Base-by-base conservation (phyloP, 2,888 invertebrate genomes). In the Muschampia plurimacula region DNA sequence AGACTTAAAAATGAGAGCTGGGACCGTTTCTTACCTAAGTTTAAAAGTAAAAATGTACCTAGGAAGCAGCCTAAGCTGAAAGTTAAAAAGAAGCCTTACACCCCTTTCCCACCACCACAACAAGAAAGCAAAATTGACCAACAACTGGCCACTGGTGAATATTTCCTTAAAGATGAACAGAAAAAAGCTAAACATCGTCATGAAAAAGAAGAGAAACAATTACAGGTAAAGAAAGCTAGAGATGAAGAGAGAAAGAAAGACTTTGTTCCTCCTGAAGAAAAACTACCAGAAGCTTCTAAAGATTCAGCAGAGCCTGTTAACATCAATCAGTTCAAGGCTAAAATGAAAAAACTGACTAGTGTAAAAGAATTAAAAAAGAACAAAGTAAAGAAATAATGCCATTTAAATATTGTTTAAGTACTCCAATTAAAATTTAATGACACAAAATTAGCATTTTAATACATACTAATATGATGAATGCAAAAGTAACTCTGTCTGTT, bases 91-190 rank as follows among this genome's bases (percentile, higher is more conserved):
- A 98, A 98, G 86, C 96, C 97, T 10, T 99, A 99, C 86, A 99
- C 99, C 75, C 99, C 99, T 32, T 99, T 99, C 96, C 99, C 99
- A 73, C 99, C 99, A 2, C 96, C 98, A 4, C 99, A 98, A 86
- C 95, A 96, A 13, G 98, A 98, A 85, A 98, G 99, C 90, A 99
- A 99, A 93, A 92, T 98, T 83, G 99, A 99, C 88, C 97, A 97
- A 85, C 96, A 98, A 89, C 91, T 99, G 84, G 98, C 98, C n/a
- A 96, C 97, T 60, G 99, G 99, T 72, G 99, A 99, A 94, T 99
- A 98, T 91, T 99, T 99, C 96, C 96, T 99, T 67, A 98, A 97
- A 81, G 97, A 98, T 84, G 97, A 97, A 77, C 97, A 98, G 80
- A 97, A 96, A 86, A 95, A 95, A 77, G 95, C 96, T 0, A 97